Conservation (phyloP, 1,140 invertebrate species). For the Caenorhabditis elegans region WBcel235 BX284605.5:7231501-7232000, state of each 20-base stretch:
- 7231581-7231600: slow-evolving; percentile 83
- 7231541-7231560: slow-evolving; percentile 80
- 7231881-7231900: slow-evolving; percentile 90
- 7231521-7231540: background rate
- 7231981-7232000: slow-evolving; percentile 91
- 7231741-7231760: slow-evolving; percentile 92
- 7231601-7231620: slow-evolving; percentile 93
- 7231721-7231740: slow-evolving; percentile 97
- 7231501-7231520: background rate
- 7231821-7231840: slow-evolving; percentile 93
- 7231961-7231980: slow-evolving; percentile 92
- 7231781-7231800: slow-evolving; percentile 89
- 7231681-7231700: slow-evolving; percentile 84
- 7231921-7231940: slow-evolving; percentile 95
- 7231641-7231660: slow-evolving; percentile 76
- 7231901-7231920: slow-evolving; percentile 91
- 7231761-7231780: slow-evolving; percentile 91
- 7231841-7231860: slow-evolving; percentile 83
- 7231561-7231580: slow-evolving; percentile 76
- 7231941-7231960: slow-evolving; percentile 90
- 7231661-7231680: slow-evolving; percentile 82
- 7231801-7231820: slow-evolving; percentile 78
- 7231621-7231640: slow-evolving; percentile 91
- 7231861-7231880: slow-evolving; percentile 93
- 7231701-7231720: slow-evolving; percentile 90